Evolutionary conservation across 1,140 invertebrate species (phyloP).

Genomic region (Acromyrmex charruanus): DNA sequence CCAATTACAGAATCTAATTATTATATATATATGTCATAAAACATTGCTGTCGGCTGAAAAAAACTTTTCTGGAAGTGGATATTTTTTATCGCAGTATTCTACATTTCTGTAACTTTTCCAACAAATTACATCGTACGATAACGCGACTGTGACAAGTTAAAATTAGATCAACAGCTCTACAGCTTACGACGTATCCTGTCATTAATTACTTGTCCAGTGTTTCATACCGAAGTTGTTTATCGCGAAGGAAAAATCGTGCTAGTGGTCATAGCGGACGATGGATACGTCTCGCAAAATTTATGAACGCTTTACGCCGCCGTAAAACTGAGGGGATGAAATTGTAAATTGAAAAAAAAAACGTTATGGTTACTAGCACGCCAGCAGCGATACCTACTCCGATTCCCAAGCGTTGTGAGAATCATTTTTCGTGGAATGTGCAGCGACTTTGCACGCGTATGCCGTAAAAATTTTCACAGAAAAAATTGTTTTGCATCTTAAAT

Average conservation of each 20-base stretch:
- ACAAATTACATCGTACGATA: conserved; percentile 46
- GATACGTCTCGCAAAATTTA: conserved; percentile 68
- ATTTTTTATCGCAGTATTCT: conserved; percentile 16
- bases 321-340: conserved; percentile 72
- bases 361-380: conserved; percentile 32
- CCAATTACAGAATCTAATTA: background rate
- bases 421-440: conserved; percentile 38
- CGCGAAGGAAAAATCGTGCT: conserved; percentile 43
- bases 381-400: conserved; percentile 42
- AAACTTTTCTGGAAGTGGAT: conserved; percentile 9
- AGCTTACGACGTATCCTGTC: conserved; percentile 35
- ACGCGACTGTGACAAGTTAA: conserved; percentile 51
- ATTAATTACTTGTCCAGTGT: conserved; percentile 37
- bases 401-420: conserved; percentile 32
- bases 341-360: conserved; percentile 71
- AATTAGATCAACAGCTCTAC: conserved; percentile 54
- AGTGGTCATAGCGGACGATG: conserved; percentile 40
- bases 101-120: conserved; percentile 46
- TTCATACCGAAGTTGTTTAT: conserved; percentile 65
- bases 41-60: background rate
- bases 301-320: conserved; percentile 67
- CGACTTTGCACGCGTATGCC: conserved; percentile 2
- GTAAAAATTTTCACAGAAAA: conserved; percentile 51
- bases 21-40: background rate
- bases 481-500: conserved; percentile 11